Evolutionary conservation across 2,888 invertebrate genomes (phyloP).

Genomic region (Scotopteryx bipunctaria): DNA sequence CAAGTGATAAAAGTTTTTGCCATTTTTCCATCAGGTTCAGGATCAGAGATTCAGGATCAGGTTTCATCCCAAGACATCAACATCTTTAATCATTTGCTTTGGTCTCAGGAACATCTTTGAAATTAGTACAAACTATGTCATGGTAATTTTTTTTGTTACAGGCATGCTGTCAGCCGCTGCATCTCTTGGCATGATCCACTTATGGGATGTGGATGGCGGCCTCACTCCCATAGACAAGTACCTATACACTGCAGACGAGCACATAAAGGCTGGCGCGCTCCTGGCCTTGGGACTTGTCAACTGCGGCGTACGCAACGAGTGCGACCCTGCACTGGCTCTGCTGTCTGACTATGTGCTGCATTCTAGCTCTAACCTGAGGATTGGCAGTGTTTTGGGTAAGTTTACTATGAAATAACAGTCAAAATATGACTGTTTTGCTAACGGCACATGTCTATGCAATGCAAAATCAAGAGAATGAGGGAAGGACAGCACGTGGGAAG

Average conservation of each 20-base stretch:
- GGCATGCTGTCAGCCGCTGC: conserved; percentile 99
- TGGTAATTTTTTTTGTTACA: conserved; percentile 37
- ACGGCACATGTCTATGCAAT: too few relatives aligned
- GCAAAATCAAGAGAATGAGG: too few relatives aligned
- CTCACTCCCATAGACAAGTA: conserved; percentile 99
- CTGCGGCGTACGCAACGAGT: conserved; percentile 98
- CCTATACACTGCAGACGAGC: conserved; percentile 96
- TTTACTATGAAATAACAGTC: not conserved
- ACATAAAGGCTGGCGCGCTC: conserved; percentile 98
- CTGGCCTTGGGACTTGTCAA: conserved; percentile 98
- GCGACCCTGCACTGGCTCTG: conserved; percentile 98
- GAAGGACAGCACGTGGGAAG: too few relatives aligned
- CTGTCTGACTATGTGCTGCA: conserved; percentile 96
- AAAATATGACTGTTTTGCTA: not conserved
- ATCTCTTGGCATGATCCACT: conserved; percentile 95
- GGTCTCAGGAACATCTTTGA: too few relatives aligned
- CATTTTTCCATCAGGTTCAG: too few relatives aligned
- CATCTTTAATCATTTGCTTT: conserved; percentile 1
- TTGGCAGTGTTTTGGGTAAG: conserved; percentile 89
- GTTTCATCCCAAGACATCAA: too few relatives aligned
- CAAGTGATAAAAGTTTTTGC: too few relatives aligned
- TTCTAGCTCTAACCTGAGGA: conserved; percentile 91
- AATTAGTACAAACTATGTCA: too few relatives aligned
- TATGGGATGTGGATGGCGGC: conserved; percentile 99
- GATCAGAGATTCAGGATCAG: too few relatives aligned